These are phyloP conservation scores for Limnephilus rhombicus DNA, from an alignment of 2,888 invertebrate genomes.

Conservation along the genomic window DNA sequence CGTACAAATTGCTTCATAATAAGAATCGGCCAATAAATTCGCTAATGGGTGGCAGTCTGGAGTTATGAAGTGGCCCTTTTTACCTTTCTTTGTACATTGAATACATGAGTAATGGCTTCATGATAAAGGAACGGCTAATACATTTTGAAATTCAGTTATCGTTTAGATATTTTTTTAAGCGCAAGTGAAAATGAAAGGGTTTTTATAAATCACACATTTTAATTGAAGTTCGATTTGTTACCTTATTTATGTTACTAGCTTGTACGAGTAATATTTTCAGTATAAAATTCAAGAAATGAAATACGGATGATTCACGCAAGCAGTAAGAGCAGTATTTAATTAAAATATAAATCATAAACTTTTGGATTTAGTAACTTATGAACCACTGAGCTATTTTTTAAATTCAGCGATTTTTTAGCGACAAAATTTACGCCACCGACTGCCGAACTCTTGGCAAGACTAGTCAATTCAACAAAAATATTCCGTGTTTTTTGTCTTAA, in stretches of 20 bases:
- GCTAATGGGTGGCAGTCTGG: constrained; percentile 52
- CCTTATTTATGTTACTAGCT: not conserved
- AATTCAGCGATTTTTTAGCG: too few relatives aligned
- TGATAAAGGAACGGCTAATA: not conserved
- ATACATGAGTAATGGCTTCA: not conserved
- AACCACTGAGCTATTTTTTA: too few relatives aligned
- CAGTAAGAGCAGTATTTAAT: too few relatives aligned
- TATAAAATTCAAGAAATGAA: too few relatives aligned
- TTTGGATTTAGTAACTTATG: too few relatives aligned
- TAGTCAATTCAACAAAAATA: not conserved
- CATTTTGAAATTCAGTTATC: not conserved
- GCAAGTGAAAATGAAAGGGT: not conserved
- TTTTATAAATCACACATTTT: not conserved
- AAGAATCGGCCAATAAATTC: constrained; percentile 61
- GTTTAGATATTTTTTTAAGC: not conserved
- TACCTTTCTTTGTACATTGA: constrained; percentile 30
- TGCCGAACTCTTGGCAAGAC: not conserved
- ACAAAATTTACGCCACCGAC: too few relatives aligned
- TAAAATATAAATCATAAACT: too few relatives aligned
- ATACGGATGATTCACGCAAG: too few relatives aligned
- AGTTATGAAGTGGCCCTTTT: constrained; percentile 50
- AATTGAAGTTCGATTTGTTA: not conserved
- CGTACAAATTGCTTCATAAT: constrained; percentile 63
- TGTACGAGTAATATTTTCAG: not conserved
- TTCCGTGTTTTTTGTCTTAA: not conserved